These are phyloP conservation scores for Hemaris fuciformis DNA, from an alignment of 2,888 invertebrate species.

Conservation along the genomic window DNA sequence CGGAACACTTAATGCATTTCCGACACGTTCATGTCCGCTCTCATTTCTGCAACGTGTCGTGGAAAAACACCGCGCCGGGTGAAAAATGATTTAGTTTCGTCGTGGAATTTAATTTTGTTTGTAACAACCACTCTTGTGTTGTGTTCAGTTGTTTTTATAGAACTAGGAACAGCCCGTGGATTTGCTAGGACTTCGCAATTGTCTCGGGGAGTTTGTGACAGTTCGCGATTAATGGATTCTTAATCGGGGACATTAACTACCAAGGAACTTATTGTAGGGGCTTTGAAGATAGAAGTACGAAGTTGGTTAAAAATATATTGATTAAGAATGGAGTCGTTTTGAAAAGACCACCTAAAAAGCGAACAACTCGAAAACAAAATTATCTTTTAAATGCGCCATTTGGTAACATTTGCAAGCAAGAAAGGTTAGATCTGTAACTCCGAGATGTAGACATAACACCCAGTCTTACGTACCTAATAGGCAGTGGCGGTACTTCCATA, in stretches of 20 bases:
- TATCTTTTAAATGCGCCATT: too few species aligned
- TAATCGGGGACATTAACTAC: neutral
- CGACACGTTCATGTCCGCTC: neutral
- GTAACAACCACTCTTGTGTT: constrained; percentile 1
- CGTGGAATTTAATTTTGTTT: constrained; percentile 3
- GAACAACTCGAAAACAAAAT: too few species aligned
- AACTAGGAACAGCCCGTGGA: neutral
- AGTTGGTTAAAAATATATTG: neutral
- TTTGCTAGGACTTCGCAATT: neutral
- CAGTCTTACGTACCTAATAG: too few species aligned
- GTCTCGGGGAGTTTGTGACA: constrained; percentile 1
- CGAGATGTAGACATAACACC: too few species aligned
- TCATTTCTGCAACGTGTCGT: neutral
- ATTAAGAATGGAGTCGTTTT: neutral
- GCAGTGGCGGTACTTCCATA: too few species aligned
- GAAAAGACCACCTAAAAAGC: too few species aligned
- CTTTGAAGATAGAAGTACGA: neutral
- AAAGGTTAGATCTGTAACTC: too few species aligned
- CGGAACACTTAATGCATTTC: constrained; percentile 1
- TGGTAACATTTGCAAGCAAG: too few species aligned
- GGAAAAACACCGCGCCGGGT: neutral
- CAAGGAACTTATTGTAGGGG: neutral
- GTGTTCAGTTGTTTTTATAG: neutral
- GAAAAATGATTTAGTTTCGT: constrained; percentile 8
- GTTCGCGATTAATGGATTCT: constrained; percentile 1